These are phyloP conservation scores for Micromussa lordhowensis DNA, from an alignment of 92 coral and sea anemone species.

Conservation along the genomic window DNA sequence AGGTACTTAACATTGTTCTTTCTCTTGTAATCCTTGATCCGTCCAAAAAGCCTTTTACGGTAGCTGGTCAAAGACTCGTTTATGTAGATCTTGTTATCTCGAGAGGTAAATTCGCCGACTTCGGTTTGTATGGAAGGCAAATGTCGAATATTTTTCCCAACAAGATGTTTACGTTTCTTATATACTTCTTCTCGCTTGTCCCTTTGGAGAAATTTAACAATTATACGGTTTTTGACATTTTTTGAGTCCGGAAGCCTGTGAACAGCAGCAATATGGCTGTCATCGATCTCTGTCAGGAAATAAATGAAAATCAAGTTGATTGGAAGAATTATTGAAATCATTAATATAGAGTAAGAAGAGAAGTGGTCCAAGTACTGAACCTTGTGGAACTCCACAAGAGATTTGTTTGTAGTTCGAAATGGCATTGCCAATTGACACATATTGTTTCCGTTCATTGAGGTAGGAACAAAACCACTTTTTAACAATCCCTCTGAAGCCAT, in stretches of 20 bases:
- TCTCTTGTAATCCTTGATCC: too few relatives aligned
- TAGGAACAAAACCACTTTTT: too few relatives aligned
- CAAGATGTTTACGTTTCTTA: conserved; percentile 26
- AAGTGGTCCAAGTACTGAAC: too few relatives aligned
- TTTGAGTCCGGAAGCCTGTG: conserved; percentile 51
- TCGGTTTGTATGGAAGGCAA: conserved; percentile 7
- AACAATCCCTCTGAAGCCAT: too few relatives aligned
- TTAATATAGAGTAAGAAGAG: too few relatives aligned
- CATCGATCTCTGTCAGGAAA: conserved; percentile 4
- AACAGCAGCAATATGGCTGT: conserved; percentile 18
- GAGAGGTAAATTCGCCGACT: conserved; percentile 8
- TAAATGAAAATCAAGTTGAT: too few relatives aligned
- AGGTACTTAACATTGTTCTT: too few relatives aligned
- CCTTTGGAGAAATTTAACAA: conserved; percentile 40
- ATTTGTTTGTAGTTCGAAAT: too few relatives aligned
- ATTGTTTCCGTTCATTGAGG: too few relatives aligned
- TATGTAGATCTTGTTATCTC: conserved; percentile 28
- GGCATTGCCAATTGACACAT: too few relatives aligned
- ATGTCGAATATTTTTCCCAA: conserved; percentile 26
- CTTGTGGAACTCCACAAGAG: too few relatives aligned
- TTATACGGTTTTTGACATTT: conserved; percentile 45
- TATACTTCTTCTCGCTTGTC: conserved; percentile 39
- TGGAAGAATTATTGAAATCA: too few relatives aligned
- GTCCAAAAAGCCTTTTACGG: conserved; percentile 2
- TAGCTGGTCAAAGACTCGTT: conserved; percentile 45